Evolutionary conservation across 2,113 vertebrate species (phyloP), one percentile per base, ranked within the genome.

Genomic region (Zapornia atra): DNA sequence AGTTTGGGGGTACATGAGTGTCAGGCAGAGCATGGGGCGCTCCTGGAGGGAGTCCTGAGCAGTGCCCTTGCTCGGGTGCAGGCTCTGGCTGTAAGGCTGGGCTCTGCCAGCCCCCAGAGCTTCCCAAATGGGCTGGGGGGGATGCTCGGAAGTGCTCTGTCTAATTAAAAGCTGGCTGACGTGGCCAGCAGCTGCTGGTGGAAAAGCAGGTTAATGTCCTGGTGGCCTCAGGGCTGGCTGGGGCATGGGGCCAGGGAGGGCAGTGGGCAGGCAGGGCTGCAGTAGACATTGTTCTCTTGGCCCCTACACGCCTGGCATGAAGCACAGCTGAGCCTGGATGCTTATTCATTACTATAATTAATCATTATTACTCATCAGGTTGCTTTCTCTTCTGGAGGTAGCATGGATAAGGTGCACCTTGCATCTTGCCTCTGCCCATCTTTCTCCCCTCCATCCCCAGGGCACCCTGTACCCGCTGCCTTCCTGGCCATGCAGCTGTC

Each of bases 91-190:
- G 2, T 19, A 14, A 34, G 79, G 33, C 13, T 48, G 19, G n/a
- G 50, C 75, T 56, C 87, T 86, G 60, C 46, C 78, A 63, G 70
- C 59, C 5, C 48, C 82, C 5, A 8, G 82, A 21, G 44, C 61
- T 71, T 48, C 89, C 73, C 76, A 48, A 63, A 36, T 3, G 42
- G 48, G 72, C 65, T 75, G 18, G 11, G 64, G 82, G 86, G 81
- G 48, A 40, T 53, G 85, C 78, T 80, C 18, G n/a, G 78, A 80
- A 66, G 73, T 6, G 50, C 70, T 63, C 10, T 17, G 56, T 9
- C 53, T 65, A 79, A 91, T 91, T 89, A 94, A 86, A 40, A 84
- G 81, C 59, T 60, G 76, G 57, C 68, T 81, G 89, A 68, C 15
- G 46, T 46, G 84, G 76, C 73, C 19, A 5, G 80, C 57, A 72